Conservation (phyloP, 2,113 vertebrate genomes). For the Cervus canadensis region DNA sequence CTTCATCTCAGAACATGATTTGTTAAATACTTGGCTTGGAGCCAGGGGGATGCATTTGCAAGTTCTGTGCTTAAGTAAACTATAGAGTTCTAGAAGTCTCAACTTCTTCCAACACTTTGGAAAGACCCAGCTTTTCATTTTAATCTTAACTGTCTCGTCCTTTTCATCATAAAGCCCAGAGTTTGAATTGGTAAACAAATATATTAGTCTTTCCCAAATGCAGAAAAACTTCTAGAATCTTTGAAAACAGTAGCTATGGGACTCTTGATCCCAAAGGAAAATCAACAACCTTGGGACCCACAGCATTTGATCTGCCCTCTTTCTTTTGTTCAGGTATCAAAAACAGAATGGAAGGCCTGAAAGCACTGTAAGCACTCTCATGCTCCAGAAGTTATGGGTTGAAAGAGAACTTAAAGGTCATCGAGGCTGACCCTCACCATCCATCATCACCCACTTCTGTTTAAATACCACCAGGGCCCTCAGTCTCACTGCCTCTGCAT, state of each 20-base stretch:
- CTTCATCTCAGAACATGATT: background rate
- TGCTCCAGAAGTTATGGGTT: background rate
- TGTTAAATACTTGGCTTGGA: background rate
- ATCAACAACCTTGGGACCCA: background rate
- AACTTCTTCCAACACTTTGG: background rate
- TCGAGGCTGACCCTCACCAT: background rate
- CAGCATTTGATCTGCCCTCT: background rate
- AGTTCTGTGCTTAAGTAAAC: background rate
- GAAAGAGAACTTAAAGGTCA: background rate
- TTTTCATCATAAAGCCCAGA: background rate
- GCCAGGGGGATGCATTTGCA: background rate
- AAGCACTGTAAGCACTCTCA: background rate
- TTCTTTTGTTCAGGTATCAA: background rate
- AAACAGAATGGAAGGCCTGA: background rate
- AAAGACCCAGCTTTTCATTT: background rate
- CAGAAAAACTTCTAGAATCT: background rate
- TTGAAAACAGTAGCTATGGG: background rate
- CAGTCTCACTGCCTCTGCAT: background rate
- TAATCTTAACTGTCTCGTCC: background rate
- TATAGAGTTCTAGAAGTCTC: background rate
- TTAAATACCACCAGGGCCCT: background rate
- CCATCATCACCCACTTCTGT: background rate
- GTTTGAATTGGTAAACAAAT: background rate
- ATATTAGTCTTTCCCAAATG: background rate
- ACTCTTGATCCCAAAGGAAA: background rate